phyloP scores from a whole-genome alignment of 2,797 vertebrate genomes.

The Anguilla anguilla region DNA sequence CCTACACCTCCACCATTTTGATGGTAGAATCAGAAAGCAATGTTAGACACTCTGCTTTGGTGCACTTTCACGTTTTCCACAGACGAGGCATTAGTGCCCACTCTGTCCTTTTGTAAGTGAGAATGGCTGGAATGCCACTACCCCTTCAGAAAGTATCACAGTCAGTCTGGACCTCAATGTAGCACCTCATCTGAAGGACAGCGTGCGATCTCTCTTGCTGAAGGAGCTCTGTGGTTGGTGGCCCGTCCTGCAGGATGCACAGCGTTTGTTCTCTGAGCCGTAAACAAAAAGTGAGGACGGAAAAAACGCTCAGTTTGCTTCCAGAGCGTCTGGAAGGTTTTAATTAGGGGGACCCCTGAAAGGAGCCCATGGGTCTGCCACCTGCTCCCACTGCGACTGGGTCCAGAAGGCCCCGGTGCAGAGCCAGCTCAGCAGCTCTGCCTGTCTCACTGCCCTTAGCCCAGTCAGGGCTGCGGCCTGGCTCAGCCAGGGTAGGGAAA shows the following conservation, averaged over 20 bases:
- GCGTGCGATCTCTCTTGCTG: neutral
- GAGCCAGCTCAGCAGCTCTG: neutral
- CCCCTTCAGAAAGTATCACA: neutral
- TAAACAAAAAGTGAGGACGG: neutral
- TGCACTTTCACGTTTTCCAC: no score
- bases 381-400: neutral
- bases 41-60: no score
- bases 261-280: neutral
- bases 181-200: neutral
- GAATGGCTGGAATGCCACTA: no score
- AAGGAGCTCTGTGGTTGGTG: neutral
- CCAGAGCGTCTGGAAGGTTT: conserved; percentile 28
- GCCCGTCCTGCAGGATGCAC: neutral
- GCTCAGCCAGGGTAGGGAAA: neutral
- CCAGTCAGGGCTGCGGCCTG: neutral
- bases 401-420: neutral
- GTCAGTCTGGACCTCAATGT: neutral
- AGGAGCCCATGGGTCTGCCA: neutral
- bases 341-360: conserved; percentile 43
- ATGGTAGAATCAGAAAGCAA: no score
- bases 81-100: no score
- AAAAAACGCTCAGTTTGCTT: neutral
- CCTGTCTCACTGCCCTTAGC: neutral
- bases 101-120: no score
- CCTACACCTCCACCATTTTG: no score